phyloP scores from a whole-genome alignment of 2,888 invertebrate species.

The Myopa tessellatipennis region DNA sequence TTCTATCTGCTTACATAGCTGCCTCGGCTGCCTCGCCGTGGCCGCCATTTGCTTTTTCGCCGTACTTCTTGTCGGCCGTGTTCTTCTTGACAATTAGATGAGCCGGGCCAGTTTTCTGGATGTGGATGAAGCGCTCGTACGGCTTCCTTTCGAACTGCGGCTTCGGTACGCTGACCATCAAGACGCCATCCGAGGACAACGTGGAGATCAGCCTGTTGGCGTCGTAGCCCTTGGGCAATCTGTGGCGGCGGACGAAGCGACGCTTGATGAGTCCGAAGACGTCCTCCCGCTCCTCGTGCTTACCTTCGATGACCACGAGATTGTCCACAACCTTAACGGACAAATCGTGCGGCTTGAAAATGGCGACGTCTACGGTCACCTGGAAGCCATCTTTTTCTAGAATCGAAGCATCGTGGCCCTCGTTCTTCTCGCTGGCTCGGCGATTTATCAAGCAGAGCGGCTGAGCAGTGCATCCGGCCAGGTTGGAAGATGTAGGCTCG shows the following conservation, averaged over 20 bases:
- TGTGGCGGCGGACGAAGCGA: conserved; percentile 81
- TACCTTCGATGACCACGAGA: conserved; percentile 80
- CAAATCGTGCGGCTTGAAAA: conserved; percentile 81
- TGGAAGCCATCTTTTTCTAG: conserved; percentile 75
- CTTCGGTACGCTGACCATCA: conserved; percentile 76
- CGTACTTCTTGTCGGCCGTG: conserved; percentile 52
- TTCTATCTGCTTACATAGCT: neutral
- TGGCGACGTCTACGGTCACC: conserved; percentile 78
- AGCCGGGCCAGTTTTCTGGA: conserved; percentile 74
- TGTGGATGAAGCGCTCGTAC: conserved; percentile 72
- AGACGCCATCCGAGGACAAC: conserved; percentile 80
- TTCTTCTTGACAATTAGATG: conserved; percentile 70
- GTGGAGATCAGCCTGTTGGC: conserved; percentile 79
- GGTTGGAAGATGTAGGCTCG: conserved; percentile 27
- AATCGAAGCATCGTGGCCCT: conserved; percentile 31
- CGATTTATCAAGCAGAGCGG: conserved; percentile 45
- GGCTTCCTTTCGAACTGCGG: conserved; percentile 57
- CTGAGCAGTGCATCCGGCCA: conserved; percentile 39
- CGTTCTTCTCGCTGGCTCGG: conserved; percentile 39
- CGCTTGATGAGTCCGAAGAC: conserved; percentile 81
- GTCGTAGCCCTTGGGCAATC: conserved; percentile 81
- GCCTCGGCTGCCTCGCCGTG: conserved; percentile 49
- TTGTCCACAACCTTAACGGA: conserved; percentile 81
- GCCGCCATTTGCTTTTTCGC: conserved; percentile 43
- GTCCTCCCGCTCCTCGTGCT: conserved; percentile 81